These are phyloP conservation scores for Leguminivora glycinivorella DNA, from an alignment of 1,140 invertebrate genomes.

Conservation along the genomic window DNA sequence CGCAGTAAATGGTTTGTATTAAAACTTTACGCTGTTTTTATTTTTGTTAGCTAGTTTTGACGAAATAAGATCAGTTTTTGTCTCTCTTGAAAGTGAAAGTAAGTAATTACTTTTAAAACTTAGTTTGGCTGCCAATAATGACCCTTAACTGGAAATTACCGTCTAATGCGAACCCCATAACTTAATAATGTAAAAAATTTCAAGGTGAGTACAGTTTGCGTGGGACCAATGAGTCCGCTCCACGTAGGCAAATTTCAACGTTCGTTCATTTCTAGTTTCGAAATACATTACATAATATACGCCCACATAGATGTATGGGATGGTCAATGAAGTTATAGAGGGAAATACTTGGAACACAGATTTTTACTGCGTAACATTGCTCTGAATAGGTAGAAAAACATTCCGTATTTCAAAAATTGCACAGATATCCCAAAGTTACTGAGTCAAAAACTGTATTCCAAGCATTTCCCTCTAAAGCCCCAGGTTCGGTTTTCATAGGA, in stretches of 20 bases:
- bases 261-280: no score
- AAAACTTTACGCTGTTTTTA: neutral
- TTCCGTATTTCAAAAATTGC: no score
- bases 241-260: no score
- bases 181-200: constrained; percentile 8
- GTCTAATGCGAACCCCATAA: neutral
- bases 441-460: no score
- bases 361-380: no score
- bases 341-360: no score
- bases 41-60: no score
- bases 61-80: neutral
- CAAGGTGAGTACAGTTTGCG: neutral
- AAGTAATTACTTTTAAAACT: neutral
- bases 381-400: no score
- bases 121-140: neutral
- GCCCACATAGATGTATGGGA: no score
- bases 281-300: neutral
- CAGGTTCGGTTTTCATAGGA: neutral
- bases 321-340: no score
- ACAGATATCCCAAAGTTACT: no score
- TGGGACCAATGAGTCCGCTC: neutral
- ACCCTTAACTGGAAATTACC: neutral
- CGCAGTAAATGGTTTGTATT: neutral
- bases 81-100: neutral
- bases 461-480: neutral